These are phyloP conservation scores for Hyalella azteca DNA, from an alignment of 2,888 invertebrate genomes.

Conservation along the genomic window DNA sequence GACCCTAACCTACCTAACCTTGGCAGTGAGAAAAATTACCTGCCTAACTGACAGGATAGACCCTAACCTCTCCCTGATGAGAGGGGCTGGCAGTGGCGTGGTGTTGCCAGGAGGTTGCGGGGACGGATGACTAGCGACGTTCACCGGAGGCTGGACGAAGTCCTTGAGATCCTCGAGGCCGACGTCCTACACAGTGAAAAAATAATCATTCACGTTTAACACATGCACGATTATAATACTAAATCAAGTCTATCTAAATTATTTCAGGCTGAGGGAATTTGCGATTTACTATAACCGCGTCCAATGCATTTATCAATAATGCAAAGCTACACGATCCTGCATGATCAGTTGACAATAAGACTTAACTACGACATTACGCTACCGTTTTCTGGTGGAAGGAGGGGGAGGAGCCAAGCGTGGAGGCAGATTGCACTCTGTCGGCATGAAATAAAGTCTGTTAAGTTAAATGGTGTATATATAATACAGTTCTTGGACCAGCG, in stretches of 20 bases:
- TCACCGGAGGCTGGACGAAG: not conserved
- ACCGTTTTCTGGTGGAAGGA: constrained; percentile 9
- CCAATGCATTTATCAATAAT: too few species aligned
- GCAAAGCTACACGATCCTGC: not conserved
- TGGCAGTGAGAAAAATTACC: too few species aligned
- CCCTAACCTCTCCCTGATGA: constrained; percentile 67
- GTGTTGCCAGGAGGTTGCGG: not conserved
- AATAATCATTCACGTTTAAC: too few species aligned
- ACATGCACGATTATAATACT: too few species aligned
- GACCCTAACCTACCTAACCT: too few species aligned
- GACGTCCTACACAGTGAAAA: too few species aligned
- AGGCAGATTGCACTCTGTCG: constrained; percentile 13
- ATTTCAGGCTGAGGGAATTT: too few species aligned
- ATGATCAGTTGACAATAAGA: too few species aligned
- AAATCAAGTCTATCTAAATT: not conserved
- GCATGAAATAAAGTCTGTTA: not conserved
- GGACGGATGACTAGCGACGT: not conserved
- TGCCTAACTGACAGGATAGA: not conserved
- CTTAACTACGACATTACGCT: too few species aligned
- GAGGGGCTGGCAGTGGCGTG: constrained; percentile 63
- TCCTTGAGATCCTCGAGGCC: constrained; percentile 2
- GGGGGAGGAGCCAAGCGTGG: constrained; percentile 12
- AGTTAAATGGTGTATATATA: too few species aligned
- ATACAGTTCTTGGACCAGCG: too few species aligned
- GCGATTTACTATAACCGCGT: too few species aligned